Evolutionary conservation across 2,113 vertebrate species (phyloP), one percentile per base, ranked within the genome.

Genomic region (Lophura nycthemera): DNA sequence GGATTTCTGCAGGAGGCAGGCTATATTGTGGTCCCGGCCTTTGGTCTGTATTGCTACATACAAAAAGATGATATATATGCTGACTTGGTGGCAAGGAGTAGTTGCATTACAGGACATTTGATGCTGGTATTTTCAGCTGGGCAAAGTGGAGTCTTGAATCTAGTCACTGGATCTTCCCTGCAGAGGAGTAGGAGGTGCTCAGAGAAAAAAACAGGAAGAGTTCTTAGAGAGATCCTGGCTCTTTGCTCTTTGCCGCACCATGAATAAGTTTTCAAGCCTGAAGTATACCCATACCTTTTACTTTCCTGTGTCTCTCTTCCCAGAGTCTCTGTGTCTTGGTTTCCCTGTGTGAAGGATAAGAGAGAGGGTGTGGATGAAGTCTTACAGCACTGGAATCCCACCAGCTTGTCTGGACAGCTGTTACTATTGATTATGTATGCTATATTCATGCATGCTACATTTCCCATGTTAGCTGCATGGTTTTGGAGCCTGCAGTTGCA

Each of bases 361-460:
- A 83, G 36, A 76, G n/a, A 3, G 13, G 89, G 69, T 86, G 83
- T 83, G 63, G 89, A 83, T 77, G 82, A 83, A 80, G 79, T 90
- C 89, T 91, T 82, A 75, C 40, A 88, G 76, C 48, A 22, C 1
- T 96, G 94, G 93, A 93, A 95, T 75, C 90, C 32, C 93, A 93
- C 83, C 94, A 95, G 78, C 40, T 90, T 61, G 52, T 88, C 94
- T 95, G 94, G 94, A 76, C 94, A 97, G 93, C 83, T 95, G 95
- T 95, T 96, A 61, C 73, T 73, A 27, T 59, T 97, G 90, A 95
- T 95, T 95, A 93, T 88, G 86, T 95, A 93, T 92, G 70, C 88
- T 81, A 20, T 42, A 65, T 36, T 92, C 90, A 88, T 88, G 93
- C 88, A 76, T 92, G 48, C 66, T 91, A 48, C 50, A 82, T 94